Evolutionary conservation across 2,113 vertebrate species (phyloP).

Genomic region (Conger conger): DNA sequence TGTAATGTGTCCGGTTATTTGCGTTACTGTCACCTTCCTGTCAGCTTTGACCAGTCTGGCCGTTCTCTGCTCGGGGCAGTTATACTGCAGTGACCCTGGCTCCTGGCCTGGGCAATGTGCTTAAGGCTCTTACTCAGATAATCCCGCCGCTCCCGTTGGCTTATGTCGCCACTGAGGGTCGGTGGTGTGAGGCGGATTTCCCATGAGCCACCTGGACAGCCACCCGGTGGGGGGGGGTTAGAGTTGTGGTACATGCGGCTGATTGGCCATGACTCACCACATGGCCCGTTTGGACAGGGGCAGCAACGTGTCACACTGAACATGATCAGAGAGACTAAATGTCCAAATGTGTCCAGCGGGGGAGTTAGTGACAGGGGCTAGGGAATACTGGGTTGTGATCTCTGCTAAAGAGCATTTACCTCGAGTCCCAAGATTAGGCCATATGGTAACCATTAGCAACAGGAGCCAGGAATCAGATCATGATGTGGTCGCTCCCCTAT

Average conservation of each 20-base stretch:
- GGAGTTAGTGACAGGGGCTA: too few species aligned
- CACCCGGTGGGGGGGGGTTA: constrained; percentile 33
- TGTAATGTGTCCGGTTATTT: too few species aligned
- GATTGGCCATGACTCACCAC: too few species aligned
- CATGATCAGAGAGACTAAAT: constrained; percentile 10
- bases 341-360: too few species aligned
- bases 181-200: constrained; percentile 64
- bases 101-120: constrained; percentile 69
- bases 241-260: not conserved
- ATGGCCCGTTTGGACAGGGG: constrained; percentile 55
- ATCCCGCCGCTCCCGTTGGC: constrained; percentile 61
- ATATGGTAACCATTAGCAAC: too few species aligned
- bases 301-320: constrained; percentile 70
- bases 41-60: too few species aligned
- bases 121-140: constrained; percentile 80
- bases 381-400: too few species aligned
- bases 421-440: too few species aligned
- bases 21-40: too few species aligned
- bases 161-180: constrained; percentile 75
- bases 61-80: constrained; percentile 57
- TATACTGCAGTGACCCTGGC: constrained; percentile 61
- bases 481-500: too few species aligned
- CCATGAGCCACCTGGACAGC: constrained; percentile 55
- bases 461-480: too few species aligned
- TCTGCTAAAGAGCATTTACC: too few species aligned